Evolutionary conservation across 2,888 invertebrate genomes (phyloP), one percentile per base, ranked within the genome.

Genomic region (Thyatira batis): DNA sequence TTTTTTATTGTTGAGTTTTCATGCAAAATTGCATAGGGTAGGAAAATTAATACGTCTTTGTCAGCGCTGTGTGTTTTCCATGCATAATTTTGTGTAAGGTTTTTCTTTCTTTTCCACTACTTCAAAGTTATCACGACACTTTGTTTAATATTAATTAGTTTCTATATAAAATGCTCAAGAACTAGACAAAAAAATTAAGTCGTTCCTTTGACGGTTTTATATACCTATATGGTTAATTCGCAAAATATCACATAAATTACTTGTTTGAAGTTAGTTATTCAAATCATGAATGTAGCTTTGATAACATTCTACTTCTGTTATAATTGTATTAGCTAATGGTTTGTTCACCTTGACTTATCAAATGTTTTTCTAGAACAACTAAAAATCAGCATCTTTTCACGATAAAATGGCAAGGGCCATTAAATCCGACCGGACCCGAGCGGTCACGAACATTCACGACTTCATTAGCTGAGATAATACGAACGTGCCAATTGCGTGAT

Each of bases 21-120:
- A 10, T 25, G 50, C 23, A 53, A 69, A 76, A 76, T 73, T 76
- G 63, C 65, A 73, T 60, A 67, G 61, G 57, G 61, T 50, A 50
- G 56, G 58, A 59, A 65, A 73, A 72, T 75, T 72, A 67, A 71
- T 73, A 74, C 61, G 67, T 75, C 73, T 76, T 63, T 69, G 73
- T 73, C 63, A 65, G 55, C 61, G 57, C 55, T 69, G 63, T 73
- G 53, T 67, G 54, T 66, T 66, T 72, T 72, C 59, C 61, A 65
- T 73, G 69, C 65, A 71, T 71, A 68, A 65, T 68, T 51, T 45
- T 43, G 44, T 51, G 46, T 23, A 43, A 51, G 43, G 57, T 61
- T 62, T 60, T 58, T 58, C 28, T 52, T 43, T 45, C 46, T 53
- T 52, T 48, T 11, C 27, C 28, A n/a, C 5, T 13, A 39, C 5